Percentiles rank a stretch among this genome's conserved stretches.
phyloP scores from a whole-genome alignment of 2,888 invertebrate genomes.

The Rhogogaster chlorosoma region DNA sequence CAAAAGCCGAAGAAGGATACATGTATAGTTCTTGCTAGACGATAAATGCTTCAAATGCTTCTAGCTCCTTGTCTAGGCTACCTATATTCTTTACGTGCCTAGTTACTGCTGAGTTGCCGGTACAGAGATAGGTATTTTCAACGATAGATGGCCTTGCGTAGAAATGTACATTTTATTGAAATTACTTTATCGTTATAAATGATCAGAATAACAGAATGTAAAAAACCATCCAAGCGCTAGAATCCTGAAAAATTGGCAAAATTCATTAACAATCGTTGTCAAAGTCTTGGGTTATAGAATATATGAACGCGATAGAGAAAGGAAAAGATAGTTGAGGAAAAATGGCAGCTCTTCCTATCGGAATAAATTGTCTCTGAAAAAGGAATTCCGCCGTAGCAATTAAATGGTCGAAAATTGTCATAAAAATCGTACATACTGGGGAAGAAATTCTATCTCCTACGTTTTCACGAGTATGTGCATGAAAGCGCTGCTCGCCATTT shows the following conservation, averaged over 20 bases:
- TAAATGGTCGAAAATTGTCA: background rate
- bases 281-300: background rate
- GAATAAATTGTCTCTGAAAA: background rate
- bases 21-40: slow-evolving; percentile 9
- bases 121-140: background rate
- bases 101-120: background rate
- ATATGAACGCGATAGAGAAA: background rate
- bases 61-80: slow-evolving; percentile 6
- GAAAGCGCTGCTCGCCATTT: slow-evolving; percentile 14
- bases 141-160: background rate
- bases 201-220: background rate
- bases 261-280: background rate
- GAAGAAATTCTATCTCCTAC: background rate
- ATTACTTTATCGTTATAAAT: background rate
- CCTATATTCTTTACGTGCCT: background rate
- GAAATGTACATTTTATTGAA: background rate
- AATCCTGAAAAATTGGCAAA: slow-evolving; percentile 17
- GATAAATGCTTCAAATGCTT: slow-evolving; percentile 32
- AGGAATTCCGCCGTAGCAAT: slow-evolving; percentile 3
- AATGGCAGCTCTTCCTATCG: background rate
- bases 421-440: background rate
- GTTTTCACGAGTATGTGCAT: slow-evolving; percentile 9
- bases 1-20: slow-evolving; percentile 6
- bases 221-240: background rate
- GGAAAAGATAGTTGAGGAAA: background rate